A percentile compares a stretch with the other conserved stretches of the same genome.
Conservation (phyloP, 2,113 vertebrate species). For the Gallinago undulata region DNA sequence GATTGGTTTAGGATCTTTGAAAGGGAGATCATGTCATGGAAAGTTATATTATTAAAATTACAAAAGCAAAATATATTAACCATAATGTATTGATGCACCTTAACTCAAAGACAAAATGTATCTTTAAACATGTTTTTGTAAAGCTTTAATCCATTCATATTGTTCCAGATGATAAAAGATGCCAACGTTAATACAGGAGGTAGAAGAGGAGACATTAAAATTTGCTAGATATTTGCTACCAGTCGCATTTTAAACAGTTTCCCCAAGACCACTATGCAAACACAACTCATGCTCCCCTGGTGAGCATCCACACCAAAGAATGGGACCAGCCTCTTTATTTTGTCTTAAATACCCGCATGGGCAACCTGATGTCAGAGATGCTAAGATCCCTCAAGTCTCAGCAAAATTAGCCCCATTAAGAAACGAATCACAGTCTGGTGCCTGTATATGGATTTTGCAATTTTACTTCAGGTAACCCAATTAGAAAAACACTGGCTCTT, state of each 20-base stretch:
- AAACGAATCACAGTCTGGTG: not conserved
- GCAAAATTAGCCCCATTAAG: not conserved
- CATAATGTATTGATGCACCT: no score
- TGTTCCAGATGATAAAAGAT: not conserved
- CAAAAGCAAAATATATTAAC: not conserved
- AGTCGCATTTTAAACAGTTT: not conserved
- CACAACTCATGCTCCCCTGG: not conserved
- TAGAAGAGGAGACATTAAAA: not conserved
- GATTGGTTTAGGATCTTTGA: not conserved
- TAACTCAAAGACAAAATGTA: not conserved
- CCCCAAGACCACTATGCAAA: not conserved
- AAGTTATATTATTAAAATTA: not conserved
- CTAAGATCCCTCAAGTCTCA: not conserved
- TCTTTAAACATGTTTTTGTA: not conserved
- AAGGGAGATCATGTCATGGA: not conserved
- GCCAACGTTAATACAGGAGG: not conserved
- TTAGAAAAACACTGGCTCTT: slow-evolving; percentile 9
- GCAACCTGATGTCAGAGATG: not conserved
- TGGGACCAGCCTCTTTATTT: not conserved
- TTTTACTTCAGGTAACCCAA: not conserved
- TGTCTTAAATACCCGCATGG: not conserved
- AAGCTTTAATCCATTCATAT: not conserved
- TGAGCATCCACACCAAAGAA: not conserved
- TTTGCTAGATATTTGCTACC: not conserved
- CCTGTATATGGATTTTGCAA: slow-evolving; percentile 3